Conservation (phyloP, 2,113 vertebrate species). For the Excalfactoria chinensis region DNA sequence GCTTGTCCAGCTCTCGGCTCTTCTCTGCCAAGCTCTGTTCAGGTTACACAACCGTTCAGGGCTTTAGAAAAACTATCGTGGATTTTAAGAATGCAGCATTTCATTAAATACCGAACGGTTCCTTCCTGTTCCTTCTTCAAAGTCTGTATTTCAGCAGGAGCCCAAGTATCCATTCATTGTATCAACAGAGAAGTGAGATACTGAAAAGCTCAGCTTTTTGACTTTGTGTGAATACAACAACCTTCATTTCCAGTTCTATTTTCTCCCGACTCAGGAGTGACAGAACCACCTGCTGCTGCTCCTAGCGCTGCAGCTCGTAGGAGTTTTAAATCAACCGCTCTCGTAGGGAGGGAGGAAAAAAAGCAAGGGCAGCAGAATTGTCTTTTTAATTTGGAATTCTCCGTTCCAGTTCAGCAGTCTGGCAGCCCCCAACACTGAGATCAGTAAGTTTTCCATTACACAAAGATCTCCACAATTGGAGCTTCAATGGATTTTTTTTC, state of each 20-base stretch:
- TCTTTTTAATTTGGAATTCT: neutral
- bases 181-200: neutral
- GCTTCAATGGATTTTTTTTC: neutral
- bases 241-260: neutral
- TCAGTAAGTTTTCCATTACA: neutral
- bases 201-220: neutral
- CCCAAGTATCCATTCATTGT: neutral
- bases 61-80: neutral
- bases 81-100: neutral
- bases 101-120: neutral
- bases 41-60: neutral
- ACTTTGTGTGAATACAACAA: neutral
- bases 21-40: slow-evolving; percentile 87
- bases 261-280: neutral
- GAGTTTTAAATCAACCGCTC: neutral
- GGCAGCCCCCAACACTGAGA: neutral
- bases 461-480: neutral
- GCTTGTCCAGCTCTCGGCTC: slow-evolving; percentile 86
- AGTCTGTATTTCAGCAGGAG: neutral
- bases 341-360: accelerated
- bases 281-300: neutral
- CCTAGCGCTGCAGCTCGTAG: neutral
- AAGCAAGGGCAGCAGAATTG: neutral
- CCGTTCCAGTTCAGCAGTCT: neutral
- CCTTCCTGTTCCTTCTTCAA: neutral